These are phyloP conservation scores for Ursus arctos DNA, from an alignment of 2,113 vertebrate genomes.

Conservation along the genomic window DNA sequence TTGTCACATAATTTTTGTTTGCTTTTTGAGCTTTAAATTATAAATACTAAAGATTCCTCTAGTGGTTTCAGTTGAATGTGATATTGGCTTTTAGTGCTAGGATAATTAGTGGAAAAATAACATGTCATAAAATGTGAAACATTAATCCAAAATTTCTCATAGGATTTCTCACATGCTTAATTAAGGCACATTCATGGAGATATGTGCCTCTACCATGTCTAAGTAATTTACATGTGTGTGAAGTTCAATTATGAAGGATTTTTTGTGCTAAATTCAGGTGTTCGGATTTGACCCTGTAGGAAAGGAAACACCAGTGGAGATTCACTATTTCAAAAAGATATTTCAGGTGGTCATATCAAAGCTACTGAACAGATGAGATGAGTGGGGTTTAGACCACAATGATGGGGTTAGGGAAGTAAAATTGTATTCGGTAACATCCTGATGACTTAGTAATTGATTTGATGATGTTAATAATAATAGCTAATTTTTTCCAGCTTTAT, in stretches of 20 bases:
- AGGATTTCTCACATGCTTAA: slow-evolving; percentile 7
- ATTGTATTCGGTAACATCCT: background rate
- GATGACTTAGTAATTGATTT: background rate
- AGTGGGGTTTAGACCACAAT: background rate
- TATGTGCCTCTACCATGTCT: background rate
- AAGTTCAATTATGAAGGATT: slow-evolving; percentile 27
- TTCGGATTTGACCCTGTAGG: background rate
- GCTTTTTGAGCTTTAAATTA: background rate
- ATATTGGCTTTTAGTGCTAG: background rate
- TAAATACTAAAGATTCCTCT: background rate
- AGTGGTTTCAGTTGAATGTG: background rate
- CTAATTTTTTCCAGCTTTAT: background rate
- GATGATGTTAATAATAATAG: background rate
- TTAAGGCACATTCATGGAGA: background rate
- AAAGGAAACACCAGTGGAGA: background rate
- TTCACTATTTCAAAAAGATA: background rate
- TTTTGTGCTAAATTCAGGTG: background rate
- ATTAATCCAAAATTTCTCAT: background rate
- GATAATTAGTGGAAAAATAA: slow-evolving; percentile 24
- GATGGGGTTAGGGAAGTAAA: background rate
- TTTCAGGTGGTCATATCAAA: background rate
- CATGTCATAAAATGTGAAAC: slow-evolving; percentile 17
- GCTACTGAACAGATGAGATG: background rate
- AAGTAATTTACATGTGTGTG: background rate
- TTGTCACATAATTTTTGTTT: slow-evolving; percentile 38